Base-by-base conservation (phyloP, 2,888 invertebrate species). In the Pachymerium ferrugineum region DNA sequence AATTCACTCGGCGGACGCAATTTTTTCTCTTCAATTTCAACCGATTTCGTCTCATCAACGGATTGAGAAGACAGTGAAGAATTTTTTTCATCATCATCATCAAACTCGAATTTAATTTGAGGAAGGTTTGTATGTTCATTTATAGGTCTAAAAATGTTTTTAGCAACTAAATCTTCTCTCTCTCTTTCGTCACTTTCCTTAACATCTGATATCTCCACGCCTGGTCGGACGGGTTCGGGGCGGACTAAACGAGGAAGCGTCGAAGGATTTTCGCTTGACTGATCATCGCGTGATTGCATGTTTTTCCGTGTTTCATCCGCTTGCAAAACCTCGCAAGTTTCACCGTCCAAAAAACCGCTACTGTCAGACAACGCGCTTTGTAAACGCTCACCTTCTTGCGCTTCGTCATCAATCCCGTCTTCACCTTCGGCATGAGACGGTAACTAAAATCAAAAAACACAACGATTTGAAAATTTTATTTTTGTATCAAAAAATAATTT, bases 291-390 rank as follows among this genome's bases (percentile, higher is more conserved):
- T 8, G 6, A 19, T 16, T 47, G 47, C 22, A 22, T 19, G 19
- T 47, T 47, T 47, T 4, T n/a, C 38, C 38, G 38, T n/a, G 14
- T 38, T 47, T 14, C n/a, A n/a, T 47, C 47, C 19, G 22, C 22
- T 47, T 47, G 47, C 22, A 47, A 16, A 19, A 47, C 16, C 16
- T 47, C 47, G 2, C 19, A 4, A 16, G 47, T 16, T 35, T 75
- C 75, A 12, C 75, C 73, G 10, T 75, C 75, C 12, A 73, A 33
- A 70, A 75, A 75, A 14, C 75, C 75, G 8, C 70, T 70, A 25
- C 75, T 75, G 28, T 75, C 73, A 19, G 75, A 75, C 30, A 73
- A 28, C 1, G 75, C 75, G 35, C 75, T 75, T 29, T 72, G 38
- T 4, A 38, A 19, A 6, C n/a, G 33, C 8, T 38, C 72, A 25